Percentiles rank a stretch among this genome's conserved stretches.
phyloP scores from a whole-genome alignment of 1,140 invertebrate species.

The Geopemphigus sp. region DNA sequence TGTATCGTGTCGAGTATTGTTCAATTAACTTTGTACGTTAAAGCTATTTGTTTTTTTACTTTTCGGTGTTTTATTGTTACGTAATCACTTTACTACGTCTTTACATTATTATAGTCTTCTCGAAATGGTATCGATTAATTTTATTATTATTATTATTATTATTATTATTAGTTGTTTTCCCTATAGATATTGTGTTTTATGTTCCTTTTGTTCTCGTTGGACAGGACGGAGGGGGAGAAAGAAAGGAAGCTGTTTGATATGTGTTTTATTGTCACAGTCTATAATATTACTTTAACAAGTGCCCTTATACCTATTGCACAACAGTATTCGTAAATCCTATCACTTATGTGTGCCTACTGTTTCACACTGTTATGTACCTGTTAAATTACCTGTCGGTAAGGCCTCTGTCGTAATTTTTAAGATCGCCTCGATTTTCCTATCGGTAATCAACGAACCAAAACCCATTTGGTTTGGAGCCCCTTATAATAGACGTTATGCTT shows the following conservation, averaged over 20 bases:
- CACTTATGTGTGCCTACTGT: background rate
- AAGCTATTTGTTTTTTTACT: constrained; percentile 17
- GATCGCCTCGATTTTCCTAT: constrained; percentile 11
- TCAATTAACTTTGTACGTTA: constrained; percentile 10
- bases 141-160: background rate
- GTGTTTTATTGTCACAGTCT: background rate
- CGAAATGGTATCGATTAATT: background rate
- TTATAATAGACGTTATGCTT: background rate
- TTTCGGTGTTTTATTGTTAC: constrained; percentile 22
- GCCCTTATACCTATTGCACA: constrained; percentile 31
- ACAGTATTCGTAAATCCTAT: background rate
- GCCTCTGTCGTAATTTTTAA: constrained; percentile 34
- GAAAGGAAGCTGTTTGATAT: background rate
- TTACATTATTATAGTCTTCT: background rate
- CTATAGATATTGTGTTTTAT: background rate
- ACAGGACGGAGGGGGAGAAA: background rate
- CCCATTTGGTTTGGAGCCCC: background rate
- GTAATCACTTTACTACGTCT: constrained; percentile 20
- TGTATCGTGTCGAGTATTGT: background rate
- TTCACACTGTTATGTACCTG: background rate
- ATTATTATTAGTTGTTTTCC: background rate
- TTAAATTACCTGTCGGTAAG: constrained; percentile 13
- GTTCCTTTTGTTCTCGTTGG: constrained; percentile 2
- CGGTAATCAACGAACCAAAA: constrained; percentile 35
- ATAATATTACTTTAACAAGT: constrained; percentile 12